A percentile compares a stretch with the other conserved stretches of the same genome.
phyloP scores from a whole-genome alignment of 2,113 vertebrate species.

The Tetraodon nigroviridis region DNA sequence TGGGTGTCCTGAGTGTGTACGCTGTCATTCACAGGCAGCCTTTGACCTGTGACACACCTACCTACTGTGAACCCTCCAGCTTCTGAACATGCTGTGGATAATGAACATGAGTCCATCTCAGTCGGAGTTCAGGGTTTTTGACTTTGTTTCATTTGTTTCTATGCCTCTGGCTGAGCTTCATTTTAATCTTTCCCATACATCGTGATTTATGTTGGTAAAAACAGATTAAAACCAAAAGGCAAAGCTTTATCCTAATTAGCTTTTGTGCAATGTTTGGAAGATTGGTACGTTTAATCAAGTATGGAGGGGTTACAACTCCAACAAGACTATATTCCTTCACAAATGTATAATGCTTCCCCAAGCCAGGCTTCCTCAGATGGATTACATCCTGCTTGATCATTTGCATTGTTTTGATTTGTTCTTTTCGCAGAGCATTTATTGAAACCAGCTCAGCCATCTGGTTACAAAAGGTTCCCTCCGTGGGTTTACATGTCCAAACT shows the following conservation, averaged over 20 bases:
- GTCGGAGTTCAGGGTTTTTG: slow-evolving; percentile 37
- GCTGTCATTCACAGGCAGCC: slow-evolving; percentile 47
- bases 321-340: slow-evolving; percentile 45
- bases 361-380: slow-evolving; percentile 46
- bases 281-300: slow-evolving; percentile 38
- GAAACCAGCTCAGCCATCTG: slow-evolving; percentile 60
- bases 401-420: slow-evolving; percentile 62
- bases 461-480: slow-evolving; percentile 36
- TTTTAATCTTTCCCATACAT: slow-evolving; percentile 52
- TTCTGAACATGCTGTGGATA: background rate
- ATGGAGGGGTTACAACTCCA: slow-evolving; percentile 33
- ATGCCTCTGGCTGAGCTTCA: slow-evolving; percentile 33
- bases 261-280: slow-evolving; percentile 40
- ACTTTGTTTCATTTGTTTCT: slow-evolving; percentile 27
- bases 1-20: slow-evolving; percentile 60
- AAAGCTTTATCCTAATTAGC: slow-evolving; percentile 55
- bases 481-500: slow-evolving; percentile 36
- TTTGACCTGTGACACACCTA: slow-evolving; percentile 54
- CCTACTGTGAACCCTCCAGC: slow-evolving; percentile 11
- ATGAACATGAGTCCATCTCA: slow-evolving; percentile 15
- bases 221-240: slow-evolving; percentile 58
- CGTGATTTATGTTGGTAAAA: slow-evolving; percentile 41
- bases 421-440: slow-evolving; percentile 56
- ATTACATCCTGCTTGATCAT: slow-evolving; percentile 64
- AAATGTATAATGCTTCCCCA: slow-evolving; percentile 38